These are phyloP conservation scores for Gallinago solitaria DNA, from an alignment of 2,797 vertebrate genomes.

Conservation along the genomic window DNA sequence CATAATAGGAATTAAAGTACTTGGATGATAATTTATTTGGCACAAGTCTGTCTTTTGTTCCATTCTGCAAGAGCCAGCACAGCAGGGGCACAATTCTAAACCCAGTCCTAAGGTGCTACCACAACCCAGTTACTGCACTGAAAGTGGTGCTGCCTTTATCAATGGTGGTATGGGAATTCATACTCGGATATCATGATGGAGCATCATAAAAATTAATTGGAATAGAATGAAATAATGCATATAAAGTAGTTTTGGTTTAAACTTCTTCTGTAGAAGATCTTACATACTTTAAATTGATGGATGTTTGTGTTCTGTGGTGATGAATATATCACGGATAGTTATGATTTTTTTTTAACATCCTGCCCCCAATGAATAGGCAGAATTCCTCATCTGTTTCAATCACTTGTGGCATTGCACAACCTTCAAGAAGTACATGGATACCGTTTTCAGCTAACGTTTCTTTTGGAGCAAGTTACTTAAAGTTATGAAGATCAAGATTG, in stretches of 20 bases:
- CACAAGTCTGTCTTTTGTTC: not conserved
- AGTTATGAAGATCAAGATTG: not conserved
- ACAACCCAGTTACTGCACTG: not conserved
- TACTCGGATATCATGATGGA: accelerated
- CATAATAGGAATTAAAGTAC: not conserved
- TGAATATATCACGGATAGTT: not conserved
- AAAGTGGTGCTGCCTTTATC: not conserved
- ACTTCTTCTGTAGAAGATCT: not conserved
- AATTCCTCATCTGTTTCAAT: not conserved
- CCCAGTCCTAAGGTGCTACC: not conserved
- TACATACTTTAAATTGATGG: not conserved
- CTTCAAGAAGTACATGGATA: not conserved
- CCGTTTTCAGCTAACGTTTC: not conserved
- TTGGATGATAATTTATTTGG: not conserved
- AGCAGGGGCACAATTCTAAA: not conserved
- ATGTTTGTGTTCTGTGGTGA: not conserved
- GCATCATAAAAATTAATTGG: not conserved
- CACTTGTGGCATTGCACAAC: not conserved
- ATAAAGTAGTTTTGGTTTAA: not conserved
- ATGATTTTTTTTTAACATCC: not conserved
- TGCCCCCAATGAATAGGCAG: not conserved
- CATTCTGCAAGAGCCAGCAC: not conserved
- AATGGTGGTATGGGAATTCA: not conserved
- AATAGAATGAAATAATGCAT: not conserved
- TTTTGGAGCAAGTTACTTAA: not conserved